Evolutionary conservation across 1,140 invertebrate species (phyloP).

Genomic region (Drosophila prosaltans): DNA sequence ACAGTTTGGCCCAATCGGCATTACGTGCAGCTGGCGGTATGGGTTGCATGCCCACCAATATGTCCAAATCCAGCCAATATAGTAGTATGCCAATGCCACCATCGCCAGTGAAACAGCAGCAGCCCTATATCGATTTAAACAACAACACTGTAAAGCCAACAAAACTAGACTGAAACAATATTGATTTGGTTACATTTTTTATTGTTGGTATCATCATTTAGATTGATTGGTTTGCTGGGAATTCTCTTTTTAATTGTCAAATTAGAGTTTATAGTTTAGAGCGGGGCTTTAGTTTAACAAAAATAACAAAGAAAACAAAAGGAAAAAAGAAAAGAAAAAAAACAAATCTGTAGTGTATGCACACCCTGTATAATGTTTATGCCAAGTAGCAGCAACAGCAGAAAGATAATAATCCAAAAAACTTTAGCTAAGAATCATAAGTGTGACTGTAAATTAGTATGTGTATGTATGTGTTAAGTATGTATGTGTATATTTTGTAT

Average conservation of each 20-base stretch:
- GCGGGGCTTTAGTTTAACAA: conserved; percentile 65
- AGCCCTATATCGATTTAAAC: conserved; percentile 70
- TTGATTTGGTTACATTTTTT: conserved; percentile 27
- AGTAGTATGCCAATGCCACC: conserved; percentile 39
- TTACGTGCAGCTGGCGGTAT: conserved; percentile 72
- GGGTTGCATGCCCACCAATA: conserved; percentile 68
- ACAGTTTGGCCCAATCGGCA: conserved; percentile 60
- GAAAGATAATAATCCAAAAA: conserved; percentile 68
- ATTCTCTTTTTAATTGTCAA: conserved; percentile 2
- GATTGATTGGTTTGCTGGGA: conserved; percentile 6
- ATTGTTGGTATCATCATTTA: conserved; percentile 37
- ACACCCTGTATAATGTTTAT: conserved; percentile 67
- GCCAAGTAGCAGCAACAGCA: conserved; percentile 56
- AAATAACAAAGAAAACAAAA: neutral
- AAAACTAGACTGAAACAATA: conserved; percentile 63
- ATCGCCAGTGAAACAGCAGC: conserved; percentile 52
- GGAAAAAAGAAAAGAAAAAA: neutral
- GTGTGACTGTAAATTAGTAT: conserved; percentile 36
- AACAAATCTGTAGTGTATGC: conserved; percentile 32
- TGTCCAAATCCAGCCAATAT: conserved; percentile 17
- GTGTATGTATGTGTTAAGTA: conserved; percentile 29
- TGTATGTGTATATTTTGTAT: conserved; percentile 20
- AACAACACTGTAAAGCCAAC: conserved; percentile 72
- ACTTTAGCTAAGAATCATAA: conserved; percentile 64
- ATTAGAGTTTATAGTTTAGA: conserved; percentile 54